Conservation (phyloP, 2,888 invertebrate species). For the Ochropacha duplaris region DNA sequence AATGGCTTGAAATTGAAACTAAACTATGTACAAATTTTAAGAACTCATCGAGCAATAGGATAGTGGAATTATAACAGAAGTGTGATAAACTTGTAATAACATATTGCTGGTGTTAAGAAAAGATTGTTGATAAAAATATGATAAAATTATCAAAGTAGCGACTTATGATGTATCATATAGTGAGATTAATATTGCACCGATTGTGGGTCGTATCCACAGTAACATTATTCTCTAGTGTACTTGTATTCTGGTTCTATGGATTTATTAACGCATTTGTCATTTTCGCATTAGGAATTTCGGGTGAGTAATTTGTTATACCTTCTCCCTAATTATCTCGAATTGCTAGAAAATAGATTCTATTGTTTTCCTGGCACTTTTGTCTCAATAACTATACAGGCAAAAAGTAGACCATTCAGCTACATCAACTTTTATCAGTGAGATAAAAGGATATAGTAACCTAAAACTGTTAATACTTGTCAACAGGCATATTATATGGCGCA, state of each 20-base stretch:
- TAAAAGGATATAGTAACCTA: too few relatives aligned
- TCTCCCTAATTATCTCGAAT: too few relatives aligned
- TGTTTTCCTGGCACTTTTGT: too few relatives aligned
- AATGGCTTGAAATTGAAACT: neutral
- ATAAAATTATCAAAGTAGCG: neutral
- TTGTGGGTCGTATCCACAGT: slow-evolving; percentile 91
- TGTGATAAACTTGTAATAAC: neutral
- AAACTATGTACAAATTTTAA: too few relatives aligned
- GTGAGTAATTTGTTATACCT: slow-evolving; percentile 80
- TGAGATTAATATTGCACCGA: slow-evolving; percentile 84
- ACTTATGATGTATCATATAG: slow-evolving; percentile 60
- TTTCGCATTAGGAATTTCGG: slow-evolving; percentile 87
- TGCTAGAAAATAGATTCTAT: too few relatives aligned
- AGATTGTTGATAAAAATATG: neutral
- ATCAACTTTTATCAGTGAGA: too few relatives aligned
- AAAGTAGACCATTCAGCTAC: too few relatives aligned
- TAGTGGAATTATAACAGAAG: neutral
- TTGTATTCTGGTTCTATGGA: slow-evolving; percentile 93
- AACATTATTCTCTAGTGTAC: slow-evolving; percentile 87
- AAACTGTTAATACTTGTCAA: slow-evolving; percentile 36
- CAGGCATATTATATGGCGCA: slow-evolving; percentile 92
- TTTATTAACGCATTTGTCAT: slow-evolving; percentile 88
- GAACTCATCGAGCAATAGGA: too few relatives aligned
- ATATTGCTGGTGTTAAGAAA: neutral
- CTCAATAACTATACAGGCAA: too few relatives aligned